Conservation (phyloP, 2,888 invertebrate species). For the Linnaemya vulpina region DNA sequence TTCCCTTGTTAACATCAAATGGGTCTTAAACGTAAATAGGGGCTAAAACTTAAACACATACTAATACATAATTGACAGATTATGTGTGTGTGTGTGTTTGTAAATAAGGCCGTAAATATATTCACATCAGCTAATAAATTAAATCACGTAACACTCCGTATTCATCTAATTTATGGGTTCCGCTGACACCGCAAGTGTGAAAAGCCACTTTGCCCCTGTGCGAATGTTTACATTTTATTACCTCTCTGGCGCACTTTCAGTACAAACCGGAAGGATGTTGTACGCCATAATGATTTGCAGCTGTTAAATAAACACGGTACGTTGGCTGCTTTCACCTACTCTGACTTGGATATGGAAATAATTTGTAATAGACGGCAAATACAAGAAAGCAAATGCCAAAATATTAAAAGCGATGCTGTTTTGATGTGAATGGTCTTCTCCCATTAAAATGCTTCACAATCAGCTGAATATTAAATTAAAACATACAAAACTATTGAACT, state of each 20-base stretch:
- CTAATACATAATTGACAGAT: neutral
- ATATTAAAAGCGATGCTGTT: no score
- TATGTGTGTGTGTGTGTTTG: neutral
- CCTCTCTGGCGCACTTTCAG: conserved; percentile 34
- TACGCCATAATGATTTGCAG: conserved; percentile 46
- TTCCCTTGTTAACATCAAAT: conserved; percentile 52
- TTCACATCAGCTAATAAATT: conserved; percentile 12
- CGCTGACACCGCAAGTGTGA: conserved; percentile 65
- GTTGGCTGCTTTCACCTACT: neutral
- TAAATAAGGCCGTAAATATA: neutral
- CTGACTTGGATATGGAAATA: neutral
- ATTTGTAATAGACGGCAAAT: neutral
- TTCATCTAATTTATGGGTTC: conserved; percentile 65
- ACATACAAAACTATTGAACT: no score
- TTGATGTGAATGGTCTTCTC: no score
- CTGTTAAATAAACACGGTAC: conserved; percentile 32
- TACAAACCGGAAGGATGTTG: conserved; percentile 56
- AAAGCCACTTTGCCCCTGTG: conserved; percentile 59
- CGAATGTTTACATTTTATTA: conserved; percentile 56
- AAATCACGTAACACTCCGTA: conserved; percentile 50
- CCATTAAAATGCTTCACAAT: no score
- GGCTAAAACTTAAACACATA: neutral
- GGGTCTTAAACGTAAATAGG: conserved; percentile 6
- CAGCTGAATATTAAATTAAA: no score
- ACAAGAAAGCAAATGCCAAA: no score